Evolutionary conservation across 2,888 invertebrate species (phyloP).

Genomic region (Bombylius major): DNA sequence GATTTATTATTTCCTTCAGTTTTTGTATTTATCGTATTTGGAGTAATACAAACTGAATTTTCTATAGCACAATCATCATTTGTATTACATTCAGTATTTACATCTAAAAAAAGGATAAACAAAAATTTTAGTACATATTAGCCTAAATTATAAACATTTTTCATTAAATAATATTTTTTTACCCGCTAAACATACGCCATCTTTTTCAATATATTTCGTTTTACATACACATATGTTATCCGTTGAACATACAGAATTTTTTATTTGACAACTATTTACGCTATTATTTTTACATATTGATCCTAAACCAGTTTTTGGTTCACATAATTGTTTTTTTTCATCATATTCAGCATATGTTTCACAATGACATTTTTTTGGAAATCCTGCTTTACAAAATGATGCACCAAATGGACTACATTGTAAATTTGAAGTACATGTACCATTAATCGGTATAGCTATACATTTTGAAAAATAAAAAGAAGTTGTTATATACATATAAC

Average conservation of each 20-base stretch:
- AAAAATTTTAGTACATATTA: too few relatives aligned
- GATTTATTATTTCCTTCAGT: too few relatives aligned
- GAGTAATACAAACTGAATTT: too few relatives aligned
- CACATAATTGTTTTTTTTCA: conserved; percentile 27
- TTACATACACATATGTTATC: conserved; percentile 28
- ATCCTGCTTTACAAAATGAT: conserved; percentile 19
- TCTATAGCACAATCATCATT: too few relatives aligned
- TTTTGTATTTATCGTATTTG: too few relatives aligned
- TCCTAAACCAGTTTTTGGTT: conserved; percentile 28
- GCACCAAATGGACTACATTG: conserved; percentile 36
- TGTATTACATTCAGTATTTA: too few relatives aligned
- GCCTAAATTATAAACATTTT: too few relatives aligned
- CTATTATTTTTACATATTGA: conserved; percentile 28
- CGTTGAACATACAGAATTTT: conserved; percentile 26
- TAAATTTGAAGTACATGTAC: conserved; percentile 28
- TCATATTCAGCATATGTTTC: conserved; percentile 30
- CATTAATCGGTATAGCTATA: too few relatives aligned
- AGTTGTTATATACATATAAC: too few relatives aligned
- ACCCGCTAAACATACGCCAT: conserved; percentile 27
- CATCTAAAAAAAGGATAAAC: too few relatives aligned
- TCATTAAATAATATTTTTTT: too few relatives aligned
- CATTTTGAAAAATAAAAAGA: too few relatives aligned
- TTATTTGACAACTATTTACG: conserved; percentile 18
- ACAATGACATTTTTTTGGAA: conserved; percentile 30
- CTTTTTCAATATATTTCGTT: conserved; percentile 22